phyloP scores from a whole-genome alignment of 2,113 vertebrate genomes.

The Psophia crepitans region DNA sequence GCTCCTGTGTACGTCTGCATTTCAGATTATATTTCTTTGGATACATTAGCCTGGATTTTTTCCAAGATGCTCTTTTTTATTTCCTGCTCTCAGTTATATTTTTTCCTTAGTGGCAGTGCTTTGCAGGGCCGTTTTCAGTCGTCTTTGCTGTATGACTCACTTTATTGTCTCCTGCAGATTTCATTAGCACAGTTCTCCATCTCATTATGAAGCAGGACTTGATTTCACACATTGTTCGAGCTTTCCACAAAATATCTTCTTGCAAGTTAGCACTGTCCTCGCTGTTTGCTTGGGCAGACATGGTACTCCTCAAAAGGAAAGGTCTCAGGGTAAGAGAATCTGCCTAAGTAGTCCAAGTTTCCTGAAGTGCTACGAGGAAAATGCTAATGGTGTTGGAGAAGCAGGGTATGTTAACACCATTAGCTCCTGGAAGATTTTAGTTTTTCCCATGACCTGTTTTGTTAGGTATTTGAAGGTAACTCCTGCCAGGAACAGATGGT shows the following conservation, averaged over 20 bases:
- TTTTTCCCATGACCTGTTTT: constrained; percentile 58
- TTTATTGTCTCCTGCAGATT: constrained; percentile 66
- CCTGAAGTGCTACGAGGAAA: neutral
- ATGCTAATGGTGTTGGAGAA: neutral
- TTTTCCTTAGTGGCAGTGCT: constrained; percentile 6
- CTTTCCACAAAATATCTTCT: constrained; percentile 39
- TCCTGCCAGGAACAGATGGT: constrained; percentile 65
- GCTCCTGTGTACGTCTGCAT: neutral
- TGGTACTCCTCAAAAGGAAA: neutral
- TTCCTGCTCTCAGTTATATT: neutral
- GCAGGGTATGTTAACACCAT: neutral
- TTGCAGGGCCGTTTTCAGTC: neutral
- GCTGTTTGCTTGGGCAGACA: neutral
- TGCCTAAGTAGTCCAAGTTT: neutral
- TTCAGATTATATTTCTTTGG: constrained; percentile 49
- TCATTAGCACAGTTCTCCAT: constrained; percentile 48
- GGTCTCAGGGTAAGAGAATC: neutral
- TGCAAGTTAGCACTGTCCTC: neutral
- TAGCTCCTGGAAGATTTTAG: constrained; percentile 9
- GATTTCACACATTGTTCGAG: constrained; percentile 34
- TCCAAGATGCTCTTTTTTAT: constrained; percentile 61
- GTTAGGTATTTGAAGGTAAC: constrained; percentile 49
- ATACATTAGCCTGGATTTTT: constrained; percentile 58
- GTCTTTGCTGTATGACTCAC: constrained; percentile 33
- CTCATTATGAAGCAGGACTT: constrained; percentile 33